Evolutionary conservation across 2,113 vertebrate species (phyloP).

Genomic region (Hassar affinis): DNA sequence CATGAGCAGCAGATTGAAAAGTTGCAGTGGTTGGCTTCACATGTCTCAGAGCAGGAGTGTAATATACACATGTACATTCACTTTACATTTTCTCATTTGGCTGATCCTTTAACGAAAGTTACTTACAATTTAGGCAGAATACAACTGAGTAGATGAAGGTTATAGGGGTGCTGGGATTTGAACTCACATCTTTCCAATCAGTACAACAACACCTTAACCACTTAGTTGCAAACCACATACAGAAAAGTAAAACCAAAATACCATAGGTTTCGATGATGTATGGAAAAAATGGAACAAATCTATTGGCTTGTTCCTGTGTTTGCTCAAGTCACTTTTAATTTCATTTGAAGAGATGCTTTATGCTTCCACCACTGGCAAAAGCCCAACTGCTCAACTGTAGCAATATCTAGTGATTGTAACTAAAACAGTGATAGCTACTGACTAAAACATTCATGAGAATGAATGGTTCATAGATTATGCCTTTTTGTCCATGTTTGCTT

Average conservation of each 20-base stretch:
- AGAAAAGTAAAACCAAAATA: constrained; percentile 1
- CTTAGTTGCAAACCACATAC: neutral
- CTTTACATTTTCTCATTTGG: neutral
- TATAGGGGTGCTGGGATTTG: neutral
- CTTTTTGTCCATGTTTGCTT: neutral
- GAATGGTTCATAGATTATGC: constrained; percentile 11
- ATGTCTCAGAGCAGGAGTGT: neutral
- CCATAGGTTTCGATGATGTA: neutral
- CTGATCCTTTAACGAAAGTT: neutral
- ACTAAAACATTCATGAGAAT: constrained; percentile 4
- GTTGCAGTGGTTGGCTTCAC: neutral
- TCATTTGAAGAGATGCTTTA: constrained; percentile 20
- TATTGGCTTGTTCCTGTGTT: constrained; percentile 14
- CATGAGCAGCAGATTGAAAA: neutral
- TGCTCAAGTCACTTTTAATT: constrained; percentile 6
- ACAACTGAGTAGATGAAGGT: neutral
- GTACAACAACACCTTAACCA: neutral
- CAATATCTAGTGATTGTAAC: neutral
- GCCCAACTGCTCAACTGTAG: constrained; percentile 33
- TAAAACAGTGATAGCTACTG: constrained; percentile 10
- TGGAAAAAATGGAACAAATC: neutral
- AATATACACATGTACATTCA: neutral
- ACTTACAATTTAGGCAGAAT: neutral
- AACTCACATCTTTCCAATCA: neutral
- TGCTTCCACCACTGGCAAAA: constrained; percentile 16